phyloP scores from a whole-genome alignment of 2,888 invertebrate genomes.

The Metalampra italica region DNA sequence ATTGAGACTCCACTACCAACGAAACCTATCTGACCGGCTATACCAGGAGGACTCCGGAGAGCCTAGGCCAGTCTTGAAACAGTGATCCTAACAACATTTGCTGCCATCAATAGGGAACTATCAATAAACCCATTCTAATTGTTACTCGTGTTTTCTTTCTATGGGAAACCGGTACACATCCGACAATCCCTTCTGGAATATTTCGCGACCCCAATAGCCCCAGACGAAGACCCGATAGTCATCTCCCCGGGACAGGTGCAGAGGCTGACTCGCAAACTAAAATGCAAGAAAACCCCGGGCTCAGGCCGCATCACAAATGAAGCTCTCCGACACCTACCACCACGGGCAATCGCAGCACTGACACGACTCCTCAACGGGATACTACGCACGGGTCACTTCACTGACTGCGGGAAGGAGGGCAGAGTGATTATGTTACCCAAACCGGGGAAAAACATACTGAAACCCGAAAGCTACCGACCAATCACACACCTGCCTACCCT shows the following conservation, averaged over 20 bases:
- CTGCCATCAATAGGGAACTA: too few species aligned
- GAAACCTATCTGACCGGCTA: too few species aligned
- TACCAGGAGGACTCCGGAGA: too few species aligned
- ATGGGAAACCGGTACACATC: too few species aligned
- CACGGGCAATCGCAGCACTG: conserved; percentile 5
- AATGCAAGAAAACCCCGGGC: conserved; percentile 16
- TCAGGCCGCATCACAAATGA: conserved; percentile 12
- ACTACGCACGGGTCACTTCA: conserved; percentile 19
- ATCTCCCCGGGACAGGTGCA: conserved; percentile 10
- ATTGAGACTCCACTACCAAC: too few species aligned
- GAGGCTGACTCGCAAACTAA: background rate
- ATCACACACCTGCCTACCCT: conserved; percentile 7
- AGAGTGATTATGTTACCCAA: conserved; percentile 20
- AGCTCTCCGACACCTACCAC: conserved; percentile 13
- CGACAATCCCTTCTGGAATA: background rate
- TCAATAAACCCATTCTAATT: too few species aligned
- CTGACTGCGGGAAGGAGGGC: conserved; percentile 12
- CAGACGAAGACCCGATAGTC: background rate
- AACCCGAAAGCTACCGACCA: conserved; percentile 16
- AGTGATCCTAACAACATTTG: too few species aligned
- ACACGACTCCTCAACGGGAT: conserved; percentile 17
- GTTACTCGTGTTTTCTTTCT: too few species aligned
- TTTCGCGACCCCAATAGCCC: background rate
- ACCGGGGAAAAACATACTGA: conserved; percentile 15
- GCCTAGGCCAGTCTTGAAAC: too few species aligned